Conservation (phyloP, 2,888 invertebrate genomes). For the Oasisia sp. region DNA sequence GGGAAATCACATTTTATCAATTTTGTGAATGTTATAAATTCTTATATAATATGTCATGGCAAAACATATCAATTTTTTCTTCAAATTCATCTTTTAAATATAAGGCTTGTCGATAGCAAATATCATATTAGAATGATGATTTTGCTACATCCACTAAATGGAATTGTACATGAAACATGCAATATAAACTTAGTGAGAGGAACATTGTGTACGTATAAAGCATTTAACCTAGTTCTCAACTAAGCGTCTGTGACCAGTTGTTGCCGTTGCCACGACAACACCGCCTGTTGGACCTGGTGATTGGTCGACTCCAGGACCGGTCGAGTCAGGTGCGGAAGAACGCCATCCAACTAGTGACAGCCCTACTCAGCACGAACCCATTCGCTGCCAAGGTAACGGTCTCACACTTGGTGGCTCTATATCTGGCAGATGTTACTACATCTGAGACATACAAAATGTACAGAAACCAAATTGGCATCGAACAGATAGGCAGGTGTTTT, state of each 20-base stretch:
- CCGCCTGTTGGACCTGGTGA: constrained; percentile 74
- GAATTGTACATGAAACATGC: not conserved
- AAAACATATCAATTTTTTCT: not conserved
- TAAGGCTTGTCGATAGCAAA: not conserved
- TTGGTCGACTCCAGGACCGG: constrained; percentile 82
- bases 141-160: not conserved
- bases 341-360: constrained; percentile 80
- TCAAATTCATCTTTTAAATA: not conserved
- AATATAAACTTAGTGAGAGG: not conserved
- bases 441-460: not conserved
- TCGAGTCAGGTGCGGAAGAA: constrained; percentile 86
- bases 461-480: not conserved
- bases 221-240: not conserved
- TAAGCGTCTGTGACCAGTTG: constrained; percentile 44
- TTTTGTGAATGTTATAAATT: not conserved
- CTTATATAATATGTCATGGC: not conserved
- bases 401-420: not conserved
- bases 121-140: not conserved
- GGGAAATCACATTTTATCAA: not conserved
- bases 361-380: constrained; percentile 85
- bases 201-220: not conserved
- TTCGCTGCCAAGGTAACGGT: constrained; percentile 68
- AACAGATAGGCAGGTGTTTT: not conserved
- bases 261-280: constrained; percentile 80
- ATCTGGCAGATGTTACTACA: not conserved